These are phyloP conservation scores for Anoplius nigerrimus DNA, from an alignment of 2,888 invertebrate genomes.

Conservation along the genomic window DNA sequence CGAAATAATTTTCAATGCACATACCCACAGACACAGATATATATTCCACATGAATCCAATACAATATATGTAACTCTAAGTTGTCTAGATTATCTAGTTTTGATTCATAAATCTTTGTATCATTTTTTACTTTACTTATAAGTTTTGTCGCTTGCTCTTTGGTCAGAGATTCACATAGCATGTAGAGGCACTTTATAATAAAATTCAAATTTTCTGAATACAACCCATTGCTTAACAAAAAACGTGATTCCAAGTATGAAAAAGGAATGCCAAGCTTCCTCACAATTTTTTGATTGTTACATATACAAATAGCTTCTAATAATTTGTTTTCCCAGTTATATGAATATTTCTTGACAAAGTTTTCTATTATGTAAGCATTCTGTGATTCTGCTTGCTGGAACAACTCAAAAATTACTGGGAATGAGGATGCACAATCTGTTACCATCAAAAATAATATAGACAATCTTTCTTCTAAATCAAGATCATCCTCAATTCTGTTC, in stretches of 20 bases:
- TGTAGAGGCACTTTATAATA: slow-evolving; percentile 55
- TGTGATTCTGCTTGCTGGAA: slow-evolving; percentile 33
- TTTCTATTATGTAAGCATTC: slow-evolving; percentile 53
- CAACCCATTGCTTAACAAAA: slow-evolving; percentile 13
- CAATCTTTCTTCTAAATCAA: slow-evolving; percentile 75
- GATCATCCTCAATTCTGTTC: slow-evolving; percentile 72
- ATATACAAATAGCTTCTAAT: slow-evolving; percentile 77
- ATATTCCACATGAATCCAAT: slow-evolving; percentile 53
- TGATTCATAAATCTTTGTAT: slow-evolving; percentile 25
- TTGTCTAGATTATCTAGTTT: slow-evolving; percentile 32
- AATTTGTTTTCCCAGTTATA: slow-evolving; percentile 75
- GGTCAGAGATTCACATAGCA: slow-evolving; percentile 53
- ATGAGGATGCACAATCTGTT: slow-evolving; percentile 54
- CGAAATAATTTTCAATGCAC: slow-evolving; percentile 6
- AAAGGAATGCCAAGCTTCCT: slow-evolving; percentile 69
- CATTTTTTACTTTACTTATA: slow-evolving; percentile 34
- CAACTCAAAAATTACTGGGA: slow-evolving; percentile 50
- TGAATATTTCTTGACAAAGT: slow-evolving; percentile 61
- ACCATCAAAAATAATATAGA: slow-evolving; percentile 69
- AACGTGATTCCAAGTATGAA: slow-evolving; percentile 22
- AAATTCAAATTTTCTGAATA: slow-evolving; percentile 39
- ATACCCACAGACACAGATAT: slow-evolving; percentile 51
- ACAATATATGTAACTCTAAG: slow-evolving; percentile 58
- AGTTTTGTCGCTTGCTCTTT: slow-evolving; percentile 22
- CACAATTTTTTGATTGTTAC: slow-evolving; percentile 74